Conservation (phyloP, 1,140 invertebrate genomes). For the Drosophila ironensis region DNA sequence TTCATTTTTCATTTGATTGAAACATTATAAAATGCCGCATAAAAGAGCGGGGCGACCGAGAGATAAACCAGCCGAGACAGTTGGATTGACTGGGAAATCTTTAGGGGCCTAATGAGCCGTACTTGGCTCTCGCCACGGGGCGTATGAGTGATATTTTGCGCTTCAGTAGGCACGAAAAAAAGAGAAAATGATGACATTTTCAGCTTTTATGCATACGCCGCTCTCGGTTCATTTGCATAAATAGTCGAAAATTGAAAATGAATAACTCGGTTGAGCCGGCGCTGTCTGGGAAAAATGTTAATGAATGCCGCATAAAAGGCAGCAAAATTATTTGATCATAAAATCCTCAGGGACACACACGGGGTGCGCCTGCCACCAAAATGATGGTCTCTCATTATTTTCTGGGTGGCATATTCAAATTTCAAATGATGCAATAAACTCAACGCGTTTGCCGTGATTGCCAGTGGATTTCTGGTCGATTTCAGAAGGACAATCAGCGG, state of each 20-base stretch:
- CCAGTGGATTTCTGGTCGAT: slow-evolving; percentile 39
- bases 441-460: slow-evolving; percentile 22
- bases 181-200: slow-evolving; percentile 68
- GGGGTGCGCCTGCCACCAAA: slow-evolving; percentile 25
- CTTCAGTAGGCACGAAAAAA: slow-evolving; percentile 47
- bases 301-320: slow-evolving; percentile 62
- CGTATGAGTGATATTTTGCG: slow-evolving; percentile 77
- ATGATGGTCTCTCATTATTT: slow-evolving; percentile 40
- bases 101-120: slow-evolving; percentile 63
- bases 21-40: slow-evolving; percentile 59
- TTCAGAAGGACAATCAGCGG: slow-evolving; percentile 1
- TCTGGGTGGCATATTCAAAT: slow-evolving; percentile 51
- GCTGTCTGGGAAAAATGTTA: slow-evolving; percentile 54
- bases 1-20: slow-evolving; percentile 75
- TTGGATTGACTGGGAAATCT: slow-evolving; percentile 29
- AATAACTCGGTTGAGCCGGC: slow-evolving; percentile 47
- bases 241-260: slow-evolving; percentile 78
- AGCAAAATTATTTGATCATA: slow-evolving; percentile 61
- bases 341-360: slow-evolving; percentile 34
- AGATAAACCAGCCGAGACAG: slow-evolving; percentile 12
- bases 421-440: slow-evolving; percentile 68
- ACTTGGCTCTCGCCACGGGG: slow-evolving; percentile 51
- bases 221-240: slow-evolving; percentile 66
- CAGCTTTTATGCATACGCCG: slow-evolving; percentile 68
- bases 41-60: neutral